Conservation (phyloP, 1,140 invertebrate genomes). For the Brachionus rotundiformis region DNA sequence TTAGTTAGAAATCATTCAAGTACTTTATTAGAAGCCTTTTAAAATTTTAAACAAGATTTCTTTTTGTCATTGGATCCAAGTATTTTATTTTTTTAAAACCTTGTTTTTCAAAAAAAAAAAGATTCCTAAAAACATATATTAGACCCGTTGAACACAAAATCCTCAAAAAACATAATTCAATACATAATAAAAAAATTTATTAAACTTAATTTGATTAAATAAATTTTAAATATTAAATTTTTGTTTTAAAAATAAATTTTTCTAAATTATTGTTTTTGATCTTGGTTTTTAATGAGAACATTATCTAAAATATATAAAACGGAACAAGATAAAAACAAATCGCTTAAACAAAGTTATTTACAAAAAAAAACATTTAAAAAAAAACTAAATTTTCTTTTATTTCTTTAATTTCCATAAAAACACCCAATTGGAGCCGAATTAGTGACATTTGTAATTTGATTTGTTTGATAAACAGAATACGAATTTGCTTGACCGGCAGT, state of each 20-base stretch:
- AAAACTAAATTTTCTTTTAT: conserved; percentile 11
- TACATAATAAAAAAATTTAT: not conserved
- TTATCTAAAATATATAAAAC: conserved; percentile 31
- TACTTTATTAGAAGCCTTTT: not conserved
- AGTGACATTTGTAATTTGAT: conserved; percentile 4
- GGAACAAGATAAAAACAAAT: conserved; percentile 42
- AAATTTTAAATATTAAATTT: conserved; percentile 3
- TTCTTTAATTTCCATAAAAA: conserved; percentile 48
- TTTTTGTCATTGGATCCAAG: not conserved
- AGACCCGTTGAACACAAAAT: not conserved
- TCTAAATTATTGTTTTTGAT: not conserved
- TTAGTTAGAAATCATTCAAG: not conserved
- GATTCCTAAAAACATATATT: not conserved
- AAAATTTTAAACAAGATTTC: not conserved
- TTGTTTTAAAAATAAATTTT: conserved; percentile 13
- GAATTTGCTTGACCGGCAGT: not conserved
- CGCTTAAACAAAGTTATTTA: not conserved
- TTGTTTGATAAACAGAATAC: conserved; percentile 12
- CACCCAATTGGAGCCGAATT: conserved; percentile 13
- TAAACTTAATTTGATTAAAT: conserved; percentile 41
- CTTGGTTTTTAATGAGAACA: conserved; percentile 8
- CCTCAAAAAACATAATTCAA: not conserved
- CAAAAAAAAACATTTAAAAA: conserved; percentile 45
- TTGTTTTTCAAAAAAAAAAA: not conserved
- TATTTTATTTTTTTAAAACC: not conserved